phyloP scores from a whole-genome alignment of 1,140 invertebrate genomes.

The Platorchestia sp. region DNA sequence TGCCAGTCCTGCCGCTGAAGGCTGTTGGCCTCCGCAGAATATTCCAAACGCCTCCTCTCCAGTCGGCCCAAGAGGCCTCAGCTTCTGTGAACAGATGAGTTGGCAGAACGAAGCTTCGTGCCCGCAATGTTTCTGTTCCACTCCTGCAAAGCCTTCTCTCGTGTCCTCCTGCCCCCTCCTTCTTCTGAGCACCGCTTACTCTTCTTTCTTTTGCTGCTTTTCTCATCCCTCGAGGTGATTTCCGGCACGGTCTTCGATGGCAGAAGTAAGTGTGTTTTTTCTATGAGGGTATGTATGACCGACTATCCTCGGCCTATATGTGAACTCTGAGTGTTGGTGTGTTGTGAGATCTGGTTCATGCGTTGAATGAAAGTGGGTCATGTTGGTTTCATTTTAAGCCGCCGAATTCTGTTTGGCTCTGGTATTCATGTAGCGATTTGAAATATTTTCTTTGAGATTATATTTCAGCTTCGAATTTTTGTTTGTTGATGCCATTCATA shows the following conservation, averaged over 20 bases:
- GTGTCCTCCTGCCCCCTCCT: background rate
- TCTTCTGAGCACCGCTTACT: constrained; percentile 1
- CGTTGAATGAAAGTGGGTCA: no score
- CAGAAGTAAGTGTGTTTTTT: constrained; percentile 11
- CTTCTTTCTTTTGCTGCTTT: constrained; percentile 13
- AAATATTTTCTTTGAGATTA: no score
- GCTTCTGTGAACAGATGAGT: constrained; percentile 47
- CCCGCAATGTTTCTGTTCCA: constrained; percentile 26
- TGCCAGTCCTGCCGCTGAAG: background rate
- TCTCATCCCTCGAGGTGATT: constrained; percentile 10
- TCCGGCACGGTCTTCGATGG: constrained; percentile 43
- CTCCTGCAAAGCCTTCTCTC: constrained; percentile 24
- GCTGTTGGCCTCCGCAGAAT: background rate
- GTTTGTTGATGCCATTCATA: no score
- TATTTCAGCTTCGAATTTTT: no score
- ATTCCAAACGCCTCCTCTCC: background rate
- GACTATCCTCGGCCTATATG: no score
- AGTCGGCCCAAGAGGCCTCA: background rate
- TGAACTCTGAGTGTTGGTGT: no score
- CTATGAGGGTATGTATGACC: background rate
- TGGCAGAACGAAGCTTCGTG: constrained; percentile 15
- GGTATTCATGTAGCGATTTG: no score
- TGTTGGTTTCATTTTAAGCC: no score
- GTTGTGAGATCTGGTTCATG: no score
- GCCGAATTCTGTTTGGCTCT: no score